Evolutionary conservation across 1,140 invertebrate species (phyloP), one percentile per base, ranked within the genome.

Genomic region (Drosophila eugracilis): DNA sequence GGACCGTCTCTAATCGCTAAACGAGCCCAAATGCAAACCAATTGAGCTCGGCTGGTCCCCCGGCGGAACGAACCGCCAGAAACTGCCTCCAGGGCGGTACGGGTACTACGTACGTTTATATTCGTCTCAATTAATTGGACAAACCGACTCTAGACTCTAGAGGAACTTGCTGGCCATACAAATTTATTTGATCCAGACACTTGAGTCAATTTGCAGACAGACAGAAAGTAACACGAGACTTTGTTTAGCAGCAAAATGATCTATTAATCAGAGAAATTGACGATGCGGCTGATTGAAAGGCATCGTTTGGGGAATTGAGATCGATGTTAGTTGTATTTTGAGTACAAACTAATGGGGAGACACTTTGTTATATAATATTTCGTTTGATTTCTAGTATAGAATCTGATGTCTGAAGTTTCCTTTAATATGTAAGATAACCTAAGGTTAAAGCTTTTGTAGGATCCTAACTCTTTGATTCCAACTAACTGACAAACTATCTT

Each of bases 151-250:
- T n/a, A n/a, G 41, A 15, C 30, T 48, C 41, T 66, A 24, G 65
- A 70, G 45, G 53, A 71, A 78, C 54, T 72, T 75, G 80, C 71
- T 67, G 73, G 79, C 55, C 75, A 84, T 84, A 84, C 80, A 85
- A 86, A 80, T 86, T 84, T 41, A 75, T 84, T 84, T 75, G 74
- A 79, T 58, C 39, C 48, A 47, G 47, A 54, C 71, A 79, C 59
- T 72, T 70, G 49, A 75, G 55, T 62, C 58, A 78, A 75, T 85
- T 75, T 42, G 39, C 69, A 72, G 67, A 72, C 52, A 17, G 60
- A n/a, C n/a, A n/a, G n/a, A n/a, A n/a, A 10, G 30, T 26, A 45
- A 14, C 67, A 30, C 50, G 65, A 69, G 65, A 69, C 65, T 53
- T 67, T 67, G 10, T 36, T 69, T 53, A 66, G 60, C 59, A 19